Conservation (phyloP, 2,797 vertebrate genomes). For the Rhinoraja longicauda region DNA sequence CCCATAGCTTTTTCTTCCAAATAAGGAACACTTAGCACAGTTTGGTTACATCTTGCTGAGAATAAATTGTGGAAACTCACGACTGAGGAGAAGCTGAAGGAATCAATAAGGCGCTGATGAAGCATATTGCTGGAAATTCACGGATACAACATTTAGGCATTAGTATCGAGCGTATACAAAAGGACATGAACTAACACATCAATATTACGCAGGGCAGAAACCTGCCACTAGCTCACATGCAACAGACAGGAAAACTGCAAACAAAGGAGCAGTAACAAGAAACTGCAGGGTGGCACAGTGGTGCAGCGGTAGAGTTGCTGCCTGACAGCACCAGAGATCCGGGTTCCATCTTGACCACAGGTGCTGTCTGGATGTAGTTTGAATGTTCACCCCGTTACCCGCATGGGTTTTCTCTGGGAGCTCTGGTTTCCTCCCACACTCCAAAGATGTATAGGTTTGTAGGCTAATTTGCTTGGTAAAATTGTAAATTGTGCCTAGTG, state of each 20-base stretch:
- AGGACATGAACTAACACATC: conserved; percentile 51
- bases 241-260: neutral
- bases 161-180: conserved; percentile 52
- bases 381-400: too few relatives aligned
- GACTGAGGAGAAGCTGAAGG: conserved; percentile 74
- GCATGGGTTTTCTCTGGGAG: too few relatives aligned
- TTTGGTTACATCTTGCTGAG: conserved; percentile 78
- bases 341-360: too few relatives aligned
- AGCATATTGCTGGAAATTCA: conserved; percentile 86
- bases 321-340: too few relatives aligned
- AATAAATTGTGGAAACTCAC: conserved; percentile 74
- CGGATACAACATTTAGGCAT: conserved; percentile 75
- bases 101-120: conserved; percentile 84
- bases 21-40: conserved; percentile 80
- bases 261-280: neutral
- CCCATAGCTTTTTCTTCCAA: conserved; percentile 78
- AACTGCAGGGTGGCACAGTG: too few relatives aligned
- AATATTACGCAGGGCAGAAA: conserved; percentile 32
- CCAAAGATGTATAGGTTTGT: too few relatives aligned
- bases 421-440: too few relatives aligned
- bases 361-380: too few relatives aligned
- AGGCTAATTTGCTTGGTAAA: too few relatives aligned
- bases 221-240: neutral
- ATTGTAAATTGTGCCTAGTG: too few relatives aligned
- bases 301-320: too few relatives aligned